Evolutionary conservation across 2,888 invertebrate species (phyloP).

Genomic region (Erebia epiphron): DNA sequence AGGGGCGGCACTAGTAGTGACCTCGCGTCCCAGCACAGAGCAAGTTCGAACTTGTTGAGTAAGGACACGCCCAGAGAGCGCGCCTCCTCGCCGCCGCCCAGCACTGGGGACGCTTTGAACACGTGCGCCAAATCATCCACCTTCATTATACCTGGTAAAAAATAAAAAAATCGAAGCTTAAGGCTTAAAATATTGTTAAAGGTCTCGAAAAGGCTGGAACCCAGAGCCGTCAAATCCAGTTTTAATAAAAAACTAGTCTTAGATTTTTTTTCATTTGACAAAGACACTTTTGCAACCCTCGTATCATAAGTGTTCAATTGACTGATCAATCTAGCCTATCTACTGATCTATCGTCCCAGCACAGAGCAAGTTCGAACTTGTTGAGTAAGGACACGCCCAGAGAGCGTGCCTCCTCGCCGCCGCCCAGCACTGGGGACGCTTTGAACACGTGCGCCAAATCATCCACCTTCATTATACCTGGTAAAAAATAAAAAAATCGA

Average conservation of each 20-base stretch:
- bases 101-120: conserved; percentile 93
- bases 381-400: conserved; percentile 96
- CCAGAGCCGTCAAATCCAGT: too few species aligned
- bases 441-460: conserved; percentile 96
- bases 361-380: conserved; percentile 98
- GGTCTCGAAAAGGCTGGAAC: not conserved
- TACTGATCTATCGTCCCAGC: conserved; percentile 94
- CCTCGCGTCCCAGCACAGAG: conserved; percentile 96
- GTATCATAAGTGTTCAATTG: too few species aligned
- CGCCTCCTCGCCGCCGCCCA: conserved; percentile 83
- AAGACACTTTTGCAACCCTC: too few species aligned
- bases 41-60: conserved; percentile 98
- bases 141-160: conserved; percentile 90
- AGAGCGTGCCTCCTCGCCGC: conserved; percentile 82
- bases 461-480: conserved; percentile 95
- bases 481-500: not conserved
- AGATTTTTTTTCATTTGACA: too few species aligned
- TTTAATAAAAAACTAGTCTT: too few species aligned
- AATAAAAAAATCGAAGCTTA: not conserved
- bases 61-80: conserved; percentile 94
- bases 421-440: conserved; percentile 87
- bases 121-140: conserved; percentile 95
- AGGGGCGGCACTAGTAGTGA: conserved; percentile 96
- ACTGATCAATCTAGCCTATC: too few species aligned
- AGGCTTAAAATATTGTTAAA: not conserved